Conservation (phyloP, 2,888 invertebrate genomes). For the Drosophila falleni region DNA sequence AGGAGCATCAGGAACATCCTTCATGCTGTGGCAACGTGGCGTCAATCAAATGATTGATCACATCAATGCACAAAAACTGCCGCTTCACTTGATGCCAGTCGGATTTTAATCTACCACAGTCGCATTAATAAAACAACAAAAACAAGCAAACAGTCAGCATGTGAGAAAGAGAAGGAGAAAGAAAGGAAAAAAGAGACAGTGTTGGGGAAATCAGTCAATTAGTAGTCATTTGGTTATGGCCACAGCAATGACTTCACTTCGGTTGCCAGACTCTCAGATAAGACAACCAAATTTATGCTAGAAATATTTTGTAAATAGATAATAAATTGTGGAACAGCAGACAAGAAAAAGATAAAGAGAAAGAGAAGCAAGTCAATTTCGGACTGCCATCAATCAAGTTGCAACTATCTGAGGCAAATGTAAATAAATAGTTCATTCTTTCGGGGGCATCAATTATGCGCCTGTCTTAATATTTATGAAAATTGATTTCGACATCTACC, state of each 20-base stretch:
- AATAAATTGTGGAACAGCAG: constrained; percentile 62
- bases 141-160: constrained; percentile 27
- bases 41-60: constrained; percentile 79
- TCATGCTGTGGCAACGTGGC: constrained; percentile 58
- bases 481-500: constrained; percentile 67
- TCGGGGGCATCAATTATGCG: constrained; percentile 72
- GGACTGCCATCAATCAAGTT: constrained; percentile 65
- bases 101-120: constrained; percentile 69
- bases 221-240: constrained; percentile 70
- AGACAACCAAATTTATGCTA: constrained; percentile 65
- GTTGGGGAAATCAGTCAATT: constrained; percentile 68
- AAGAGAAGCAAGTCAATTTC: constrained; percentile 29
- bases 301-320: constrained; percentile 69
- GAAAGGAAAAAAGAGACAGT: background rate
- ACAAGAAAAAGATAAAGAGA: background rate
- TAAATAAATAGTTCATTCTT: constrained; percentile 62
- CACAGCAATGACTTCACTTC: constrained; percentile 33
- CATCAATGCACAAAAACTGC: constrained; percentile 57
- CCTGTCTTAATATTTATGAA: constrained; percentile 77
- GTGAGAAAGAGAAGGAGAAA: constrained; percentile 7
- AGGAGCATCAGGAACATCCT: constrained; percentile 40
- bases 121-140: constrained; percentile 72
- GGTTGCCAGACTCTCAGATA: constrained; percentile 22
- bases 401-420: constrained; percentile 49
- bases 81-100: constrained; percentile 13